These are phyloP conservation scores for Cephus runcator DNA, from an alignment of 2,888 invertebrate genomes.

Conservation along the genomic window DNA sequence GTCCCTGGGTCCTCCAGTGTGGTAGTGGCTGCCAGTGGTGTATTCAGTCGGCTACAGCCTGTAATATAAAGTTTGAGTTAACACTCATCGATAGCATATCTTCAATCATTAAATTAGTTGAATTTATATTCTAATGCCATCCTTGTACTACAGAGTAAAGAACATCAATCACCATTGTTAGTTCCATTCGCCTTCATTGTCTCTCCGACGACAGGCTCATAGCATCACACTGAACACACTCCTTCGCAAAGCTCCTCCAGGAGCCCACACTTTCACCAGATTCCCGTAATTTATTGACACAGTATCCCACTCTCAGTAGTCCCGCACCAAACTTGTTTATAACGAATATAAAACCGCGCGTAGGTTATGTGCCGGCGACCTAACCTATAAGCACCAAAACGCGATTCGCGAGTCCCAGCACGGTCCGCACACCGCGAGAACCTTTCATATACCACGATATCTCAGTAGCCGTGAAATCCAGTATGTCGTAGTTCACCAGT, in stretches of 20 bases:
- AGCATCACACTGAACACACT: conserved; percentile 49
- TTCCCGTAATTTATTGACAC: neutral
- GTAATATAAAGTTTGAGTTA: conserved; percentile 41
- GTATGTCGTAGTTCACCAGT: conserved; percentile 13
- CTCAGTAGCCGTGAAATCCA: conserved; percentile 23
- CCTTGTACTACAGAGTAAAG: conserved; percentile 6
- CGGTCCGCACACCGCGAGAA: conserved; percentile 2
- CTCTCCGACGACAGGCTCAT: conserved; percentile 53
- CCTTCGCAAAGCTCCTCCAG: conserved; percentile 17
- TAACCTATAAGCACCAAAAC: conserved; percentile 51
- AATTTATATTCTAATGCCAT: neutral
- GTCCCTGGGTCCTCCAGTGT: conserved; percentile 78
- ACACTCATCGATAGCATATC: neutral
- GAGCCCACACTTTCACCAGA: neutral
- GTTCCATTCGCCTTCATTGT: conserved; percentile 65
- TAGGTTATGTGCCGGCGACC: conserved; percentile 62
- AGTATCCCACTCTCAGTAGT: neutral
- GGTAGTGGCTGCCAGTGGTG: conserved; percentile 69
- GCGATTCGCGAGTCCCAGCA: conserved; percentile 7
- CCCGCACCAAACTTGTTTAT: neutral
- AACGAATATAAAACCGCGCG: neutral
- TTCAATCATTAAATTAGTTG: neutral
- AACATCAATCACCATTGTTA: conserved; percentile 60
- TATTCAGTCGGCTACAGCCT: conserved; percentile 83
- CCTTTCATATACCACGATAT: neutral